Evolutionary conservation across 2,888 invertebrate genomes (phyloP), one percentile per base, ranked within the genome.

Genomic region (Cistogaster globosa): DNA sequence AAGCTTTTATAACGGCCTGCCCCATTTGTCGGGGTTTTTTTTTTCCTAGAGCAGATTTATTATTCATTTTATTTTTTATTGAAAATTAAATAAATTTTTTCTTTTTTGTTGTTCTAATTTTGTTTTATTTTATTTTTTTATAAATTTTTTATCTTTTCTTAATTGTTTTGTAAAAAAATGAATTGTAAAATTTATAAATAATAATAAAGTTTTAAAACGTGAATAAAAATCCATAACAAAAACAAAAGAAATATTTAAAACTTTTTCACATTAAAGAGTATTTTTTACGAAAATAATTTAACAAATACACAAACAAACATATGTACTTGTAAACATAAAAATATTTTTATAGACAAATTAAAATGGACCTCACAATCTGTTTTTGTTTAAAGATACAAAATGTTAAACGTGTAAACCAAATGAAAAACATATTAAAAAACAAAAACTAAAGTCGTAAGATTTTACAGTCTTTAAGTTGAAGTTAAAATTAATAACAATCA

Each of bases 271-370:
- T 22, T 81, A 68, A 84, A 80, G 79, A 77, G 86, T 53, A 83
- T 82, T 87, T 83, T 84, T 87, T 86, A 86, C 60, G 72, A 80
- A 84, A 86, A 72, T 72, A 81, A 86, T 83, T 85, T 86, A 86
- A 81, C 55, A 74, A 42, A 62, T 57, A 55, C 8, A 72, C 32
- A 32, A 5, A 8, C 8, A 32, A 32, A 32, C 32, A 32, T 32
- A 32, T 32, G 32, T 32, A 32, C 32, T 3, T 53, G 63, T 9
- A 18, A 57, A 60, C 16, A 62, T 42, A 74, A 87, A 86, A 85
- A 84, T 87, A 83, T 78, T 78, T 83, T 78, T 78, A 83, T 83
- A 83, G 63, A 55, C n/a, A 68, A 83, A 58, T 65, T 57, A 67
- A 85, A 72, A 69, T 45, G 16, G 14, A 69, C 45, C 74, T 71